Evolutionary conservation across 2,797 vertebrate species (phyloP), one percentile per base, ranked within the genome.

Genomic region (Spheniscus humboldti): DNA sequence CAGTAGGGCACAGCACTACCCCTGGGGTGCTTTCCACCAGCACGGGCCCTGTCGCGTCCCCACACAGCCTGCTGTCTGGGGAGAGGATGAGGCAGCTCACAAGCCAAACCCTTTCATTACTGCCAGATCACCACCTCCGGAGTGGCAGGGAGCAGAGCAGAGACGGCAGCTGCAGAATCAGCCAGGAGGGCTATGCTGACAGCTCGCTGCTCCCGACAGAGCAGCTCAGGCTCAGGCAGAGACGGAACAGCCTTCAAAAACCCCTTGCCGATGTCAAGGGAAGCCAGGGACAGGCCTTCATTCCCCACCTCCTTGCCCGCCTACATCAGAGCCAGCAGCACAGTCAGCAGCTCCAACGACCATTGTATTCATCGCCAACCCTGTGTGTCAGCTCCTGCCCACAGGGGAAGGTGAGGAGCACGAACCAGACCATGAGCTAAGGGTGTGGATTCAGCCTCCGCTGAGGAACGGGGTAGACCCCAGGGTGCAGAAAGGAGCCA

Each of bases 311-410:
- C 77, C 66, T 20, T 56, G 72, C 19, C 74, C 2, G 6, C 82
- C 64, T 68, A 18, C 39, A 23, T 14, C 47, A 59, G 27, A 71
- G 31, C 64, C 77, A 75, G 52, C 31, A 78, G 67, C 28, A 16
- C 30, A 68, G 43, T 7, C 62, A 52, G 56, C 69, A 74, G 60
- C 25, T 43, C 37, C 64, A n/a, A 39, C n/a, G 56, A 45, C 33
- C 17, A 3, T 0, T 48, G 24, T 6, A 9, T 9, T 66, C 1
- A 1, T 27, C 1, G 5, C 59, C 67, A 73, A 1, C 9, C 16
- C 31, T 15, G 5, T 0, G 0, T 1, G 25, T 14, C 67, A 66
- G 50, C 55, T 75, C 59, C 37, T 27, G n/a, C 59, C n/a, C 0
- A 0, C 16, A 56, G 53, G 25, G 28, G 14, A 76, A 66, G 31